Conservation (phyloP, 2,113 vertebrate genomes). For the Asarcornis scutulata region DNA sequence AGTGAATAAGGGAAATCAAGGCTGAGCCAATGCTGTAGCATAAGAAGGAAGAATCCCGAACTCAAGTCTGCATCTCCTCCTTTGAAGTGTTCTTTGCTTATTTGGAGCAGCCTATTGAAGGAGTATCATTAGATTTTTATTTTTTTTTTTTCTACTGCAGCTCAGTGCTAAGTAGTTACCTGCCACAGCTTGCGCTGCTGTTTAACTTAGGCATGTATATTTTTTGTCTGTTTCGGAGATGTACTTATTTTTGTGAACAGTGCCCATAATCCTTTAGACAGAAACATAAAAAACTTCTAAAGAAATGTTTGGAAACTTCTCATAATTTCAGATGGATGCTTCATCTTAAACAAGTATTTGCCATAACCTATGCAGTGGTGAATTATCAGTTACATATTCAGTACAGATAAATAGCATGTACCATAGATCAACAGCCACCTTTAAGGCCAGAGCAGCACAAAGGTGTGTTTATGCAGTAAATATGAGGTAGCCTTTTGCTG, state of each 20-base stretch:
- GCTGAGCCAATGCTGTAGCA: background rate
- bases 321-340: slow-evolving; percentile 62
- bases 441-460: slow-evolving; percentile 80
- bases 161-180: slow-evolving; percentile 47
- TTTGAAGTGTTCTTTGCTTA: slow-evolving; percentile 8
- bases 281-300: slow-evolving; percentile 57
- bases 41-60: slow-evolving; percentile 1
- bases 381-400: slow-evolving; percentile 42
- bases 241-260: slow-evolving; percentile 39
- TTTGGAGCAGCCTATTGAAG: slow-evolving; percentile 18
- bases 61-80: background rate
- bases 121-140: background rate
- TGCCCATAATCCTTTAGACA: slow-evolving; percentile 55
- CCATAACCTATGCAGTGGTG: slow-evolving; percentile 49
- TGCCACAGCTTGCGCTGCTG: background rate
- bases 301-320: slow-evolving; percentile 61
- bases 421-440: slow-evolving; percentile 78
- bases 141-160: background rate
- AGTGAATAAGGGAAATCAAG: slow-evolving; percentile 12
- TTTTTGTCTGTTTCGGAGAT: slow-evolving; percentile 35
- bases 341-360: slow-evolving; percentile 65
- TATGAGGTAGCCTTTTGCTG: slow-evolving; percentile 99
- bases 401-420: slow-evolving; percentile 75
- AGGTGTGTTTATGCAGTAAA: slow-evolving; percentile 80
- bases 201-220: background rate